Evolutionary conservation across 1,140 invertebrate species (phyloP), one percentile per base, ranked within the genome.

Genomic region (Lepeophtheirus salmonis): DNA sequence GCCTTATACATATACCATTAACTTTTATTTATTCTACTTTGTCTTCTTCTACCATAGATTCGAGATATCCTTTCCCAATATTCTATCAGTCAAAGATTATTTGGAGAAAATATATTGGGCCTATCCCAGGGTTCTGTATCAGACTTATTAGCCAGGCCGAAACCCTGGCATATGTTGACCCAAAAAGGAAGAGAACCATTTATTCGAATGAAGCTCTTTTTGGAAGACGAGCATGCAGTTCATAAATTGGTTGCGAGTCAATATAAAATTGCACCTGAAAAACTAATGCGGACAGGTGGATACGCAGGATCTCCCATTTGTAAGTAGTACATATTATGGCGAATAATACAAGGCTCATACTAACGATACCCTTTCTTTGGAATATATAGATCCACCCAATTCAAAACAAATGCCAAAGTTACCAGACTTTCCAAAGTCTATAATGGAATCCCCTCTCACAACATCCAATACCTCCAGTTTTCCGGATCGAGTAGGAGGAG

Each of bases 41-140:
- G 14, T 21, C 14, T 55, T 50, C 48, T 48, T 62, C 16, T 26
- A 60, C 2, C 67, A 3, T 66, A 83, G 76, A 81, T 99, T 2
- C 97, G 97, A 73, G 94, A 98, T 72, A 89, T 92, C 64, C 75
- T 99, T 49, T 94, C 87, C 66, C 90, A 97, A 72, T 97, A 96
- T 75, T 97, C 91, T 56, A 97, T 98, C 67, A 97, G 91, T 63
- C 96, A 99, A 73, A 79, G 95, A 62, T 74, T 98, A 51, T 98
- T 99, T 70, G 96, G 95, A 17, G 95, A 98, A 70, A 90, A 86
- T 1, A 91, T 99, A 13, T 75, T 98, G 50, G 95, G 95, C 0
- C 74, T 99, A 50, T 97, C 91, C 0, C 89, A 94, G 71, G 91
- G 91, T 14, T 91, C 88, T 0, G 91, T 96, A 0, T 94, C 89